Evolutionary conservation across 2,113 vertebrate species (phyloP).

Genomic region (Pluvianellus socialis): DNA sequence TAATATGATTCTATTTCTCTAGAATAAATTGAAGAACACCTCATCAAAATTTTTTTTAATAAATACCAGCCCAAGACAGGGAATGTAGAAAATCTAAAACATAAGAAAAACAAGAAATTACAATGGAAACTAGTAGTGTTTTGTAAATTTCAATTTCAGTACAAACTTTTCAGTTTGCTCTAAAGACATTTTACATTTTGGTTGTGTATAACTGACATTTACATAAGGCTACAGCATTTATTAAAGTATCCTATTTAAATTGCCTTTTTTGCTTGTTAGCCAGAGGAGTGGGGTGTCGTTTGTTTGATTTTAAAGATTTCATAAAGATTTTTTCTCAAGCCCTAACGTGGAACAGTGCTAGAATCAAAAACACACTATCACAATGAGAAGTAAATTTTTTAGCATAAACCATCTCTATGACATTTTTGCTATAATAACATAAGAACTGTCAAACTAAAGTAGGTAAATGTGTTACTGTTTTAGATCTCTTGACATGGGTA

Average conservation of each 20-base stretch:
- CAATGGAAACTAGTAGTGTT: background rate
- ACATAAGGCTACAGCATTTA: background rate
- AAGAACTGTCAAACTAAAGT: background rate
- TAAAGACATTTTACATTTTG: background rate
- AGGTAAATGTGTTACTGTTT: background rate
- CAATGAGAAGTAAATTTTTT: background rate
- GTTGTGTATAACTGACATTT: background rate
- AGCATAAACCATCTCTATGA: background rate
- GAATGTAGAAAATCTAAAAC: background rate
- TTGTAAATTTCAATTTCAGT: background rate
- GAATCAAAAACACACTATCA: background rate
- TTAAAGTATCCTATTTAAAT: background rate
- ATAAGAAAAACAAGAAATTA: background rate
- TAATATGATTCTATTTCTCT: background rate
- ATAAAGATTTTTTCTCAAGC: background rate
- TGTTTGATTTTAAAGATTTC: background rate
- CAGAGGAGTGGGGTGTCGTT: background rate
- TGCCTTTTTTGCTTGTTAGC: background rate
- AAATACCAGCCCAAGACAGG: background rate
- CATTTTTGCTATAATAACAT: background rate
- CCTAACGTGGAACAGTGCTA: background rate
- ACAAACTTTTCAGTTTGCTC: background rate
- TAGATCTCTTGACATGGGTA: background rate
- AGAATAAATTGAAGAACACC: background rate
- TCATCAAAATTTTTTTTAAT: background rate